These are phyloP conservation scores for Pentalonia nigronervosa DNA, from an alignment of 1,140 invertebrate species.

Conservation along the genomic window DNA sequence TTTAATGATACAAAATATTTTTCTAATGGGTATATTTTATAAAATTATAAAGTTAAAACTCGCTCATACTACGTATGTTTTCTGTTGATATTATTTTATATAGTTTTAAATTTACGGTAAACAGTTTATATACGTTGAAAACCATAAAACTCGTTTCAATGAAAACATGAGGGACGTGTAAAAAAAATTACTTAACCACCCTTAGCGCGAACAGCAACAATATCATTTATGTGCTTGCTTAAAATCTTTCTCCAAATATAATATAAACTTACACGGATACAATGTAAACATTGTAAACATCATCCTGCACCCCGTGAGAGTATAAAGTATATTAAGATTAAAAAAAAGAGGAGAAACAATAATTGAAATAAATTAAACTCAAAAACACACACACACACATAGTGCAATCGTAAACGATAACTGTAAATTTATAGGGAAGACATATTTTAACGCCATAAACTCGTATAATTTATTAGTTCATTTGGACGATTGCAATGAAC, in stretches of 20 bases:
- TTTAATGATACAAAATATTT: too few species aligned
- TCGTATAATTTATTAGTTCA: neutral
- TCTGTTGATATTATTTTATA: neutral
- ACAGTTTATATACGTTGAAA: neutral
- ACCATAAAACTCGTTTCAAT: neutral
- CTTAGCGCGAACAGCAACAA: neutral
- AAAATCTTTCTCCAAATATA: slow-evolving; percentile 18
- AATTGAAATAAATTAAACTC: neutral
- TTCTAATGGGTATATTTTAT: neutral
- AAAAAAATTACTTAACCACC: neutral
- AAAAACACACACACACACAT: neutral
- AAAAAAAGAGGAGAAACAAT: neutral
- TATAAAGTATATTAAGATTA: neutral
- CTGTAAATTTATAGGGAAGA: neutral
- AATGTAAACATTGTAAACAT: slow-evolving; percentile 12
- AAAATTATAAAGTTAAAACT: neutral
- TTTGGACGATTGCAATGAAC: neutral
- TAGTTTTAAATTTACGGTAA: neutral
- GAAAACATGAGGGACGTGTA: neutral
- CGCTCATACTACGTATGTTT: neutral
- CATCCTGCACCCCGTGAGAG: neutral
- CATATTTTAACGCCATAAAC: neutral
- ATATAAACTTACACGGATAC: neutral
- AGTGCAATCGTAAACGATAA: neutral
- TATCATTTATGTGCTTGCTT: neutral